Percentiles rank a stretch among this genome's conserved stretches.
These are phyloP conservation scores for Thunnus thynnus DNA, from an alignment of 2,113 vertebrate species.

Conservation along the genomic window DNA sequence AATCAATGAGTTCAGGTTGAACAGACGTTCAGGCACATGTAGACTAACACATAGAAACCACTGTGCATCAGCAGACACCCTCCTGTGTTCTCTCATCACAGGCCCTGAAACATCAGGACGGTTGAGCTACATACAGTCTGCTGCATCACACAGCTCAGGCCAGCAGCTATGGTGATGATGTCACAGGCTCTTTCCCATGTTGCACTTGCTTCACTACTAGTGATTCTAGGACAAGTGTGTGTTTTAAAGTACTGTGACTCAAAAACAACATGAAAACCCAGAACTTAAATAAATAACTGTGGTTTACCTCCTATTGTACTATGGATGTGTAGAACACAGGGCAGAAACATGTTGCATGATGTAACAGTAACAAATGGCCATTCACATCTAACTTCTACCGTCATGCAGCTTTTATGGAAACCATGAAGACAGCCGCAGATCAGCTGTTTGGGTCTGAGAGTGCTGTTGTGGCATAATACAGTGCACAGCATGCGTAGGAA, in stretches of 20 bases:
- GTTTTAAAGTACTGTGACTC: not conserved
- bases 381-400: not conserved
- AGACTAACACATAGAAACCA: no score
- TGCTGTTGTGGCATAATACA: no score
- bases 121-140: no score
- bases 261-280: not conserved
- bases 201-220: no score
- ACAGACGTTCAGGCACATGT: constrained; percentile 19
- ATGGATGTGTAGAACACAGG: no score
- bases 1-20: not conserved
- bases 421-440: not conserved
- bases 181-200: not conserved
- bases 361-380: no score
- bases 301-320: no score
- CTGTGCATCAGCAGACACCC: not conserved
- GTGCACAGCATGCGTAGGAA: no score
- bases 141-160: not conserved
- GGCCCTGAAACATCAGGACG: no score
- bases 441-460: no score
- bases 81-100: not conserved
- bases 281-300: no score
- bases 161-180: not conserved
- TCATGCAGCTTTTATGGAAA: not conserved
- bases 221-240: not conserved
- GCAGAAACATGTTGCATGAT: no score